These are phyloP conservation scores for Colletes latitarsis DNA, from an alignment of 1,140 invertebrate species.

Conservation along the genomic window DNA sequence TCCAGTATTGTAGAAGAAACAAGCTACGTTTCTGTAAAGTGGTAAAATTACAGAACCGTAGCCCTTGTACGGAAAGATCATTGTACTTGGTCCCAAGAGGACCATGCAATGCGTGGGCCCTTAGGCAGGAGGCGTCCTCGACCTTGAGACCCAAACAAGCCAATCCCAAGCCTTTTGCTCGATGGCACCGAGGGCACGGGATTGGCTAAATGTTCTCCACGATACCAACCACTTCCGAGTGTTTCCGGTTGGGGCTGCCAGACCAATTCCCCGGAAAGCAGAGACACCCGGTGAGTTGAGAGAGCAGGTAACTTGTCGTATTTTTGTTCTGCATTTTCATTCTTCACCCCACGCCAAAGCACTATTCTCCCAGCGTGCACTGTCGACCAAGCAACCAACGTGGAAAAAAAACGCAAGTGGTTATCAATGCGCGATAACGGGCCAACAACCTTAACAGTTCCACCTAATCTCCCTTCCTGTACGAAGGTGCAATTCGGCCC, in stretches of 20 bases:
- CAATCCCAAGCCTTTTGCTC: conserved; percentile 57
- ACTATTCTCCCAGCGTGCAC: conserved; percentile 44
- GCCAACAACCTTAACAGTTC: not conserved
- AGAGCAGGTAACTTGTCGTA: conserved; percentile 50
- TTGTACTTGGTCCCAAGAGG: conserved; percentile 42
- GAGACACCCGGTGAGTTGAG: conserved; percentile 50
- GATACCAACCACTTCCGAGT: conserved; percentile 53
- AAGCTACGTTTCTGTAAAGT: conserved; percentile 26
- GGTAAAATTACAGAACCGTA: conserved; percentile 53
- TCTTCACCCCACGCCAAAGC: conserved; percentile 35
- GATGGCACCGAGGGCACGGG: conserved; percentile 37
- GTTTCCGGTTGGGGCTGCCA: conserved; percentile 52
- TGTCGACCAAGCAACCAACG: conserved; percentile 33
- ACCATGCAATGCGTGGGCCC: conserved; percentile 37
- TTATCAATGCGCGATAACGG: conserved; percentile 42
- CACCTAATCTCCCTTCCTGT: conserved; percentile 7
- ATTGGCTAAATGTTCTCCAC: conserved; percentile 62
- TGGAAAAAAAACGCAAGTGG: conserved; percentile 37
- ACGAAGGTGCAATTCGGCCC: not conserved
- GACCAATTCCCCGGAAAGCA: conserved; percentile 46
- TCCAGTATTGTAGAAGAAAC: not conserved
- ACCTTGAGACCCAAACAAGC: conserved; percentile 47
- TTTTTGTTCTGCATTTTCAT: conserved; percentile 36
- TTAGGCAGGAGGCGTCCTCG: conserved; percentile 51
- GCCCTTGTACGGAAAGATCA: conserved; percentile 35